Conservation (phyloP, 1,140 invertebrate species). For the Drosophila arawakana region DNA sequence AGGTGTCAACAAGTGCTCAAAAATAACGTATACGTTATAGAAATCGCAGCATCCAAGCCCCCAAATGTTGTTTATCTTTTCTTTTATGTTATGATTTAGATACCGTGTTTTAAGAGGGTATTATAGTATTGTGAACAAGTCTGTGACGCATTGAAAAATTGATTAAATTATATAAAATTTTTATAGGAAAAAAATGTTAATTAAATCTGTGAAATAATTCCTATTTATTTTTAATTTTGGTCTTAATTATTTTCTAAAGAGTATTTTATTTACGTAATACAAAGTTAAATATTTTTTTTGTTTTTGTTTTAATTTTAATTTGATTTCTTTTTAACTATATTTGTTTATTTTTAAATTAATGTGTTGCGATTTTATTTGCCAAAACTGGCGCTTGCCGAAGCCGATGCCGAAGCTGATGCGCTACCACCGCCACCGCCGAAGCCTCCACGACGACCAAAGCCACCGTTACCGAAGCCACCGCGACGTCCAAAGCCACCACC, state of each 20-base stretch:
- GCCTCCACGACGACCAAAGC: slow-evolving; percentile 28
- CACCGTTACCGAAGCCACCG: slow-evolving; percentile 28
- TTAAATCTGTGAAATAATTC: no score
- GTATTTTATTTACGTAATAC: no score
- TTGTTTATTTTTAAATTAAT: slow-evolving; percentile 15
- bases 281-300: no score
- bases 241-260: no score
- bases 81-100: neutral
- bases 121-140: no score
- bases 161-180: no score
- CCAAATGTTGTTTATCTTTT: slow-evolving; percentile 9
- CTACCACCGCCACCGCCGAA: slow-evolving; percentile 35
- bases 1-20: slow-evolving; percentile 20
- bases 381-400: slow-evolving; percentile 39
- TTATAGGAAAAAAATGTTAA: no score
- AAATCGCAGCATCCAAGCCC: slow-evolving; percentile 20
- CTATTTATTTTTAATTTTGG: no score
- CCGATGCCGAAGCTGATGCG: slow-evolving; percentile 55
- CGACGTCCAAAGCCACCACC: slow-evolving; percentile 23
- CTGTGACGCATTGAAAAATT: no score
- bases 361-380: slow-evolving; percentile 15
- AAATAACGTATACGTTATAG: slow-evolving; percentile 9
- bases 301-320: slow-evolving; percentile 19
- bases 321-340: slow-evolving; percentile 13
- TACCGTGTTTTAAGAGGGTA: no score